phyloP scores from a whole-genome alignment of 2,113 vertebrate species.

The Morone chrysops region DNA sequence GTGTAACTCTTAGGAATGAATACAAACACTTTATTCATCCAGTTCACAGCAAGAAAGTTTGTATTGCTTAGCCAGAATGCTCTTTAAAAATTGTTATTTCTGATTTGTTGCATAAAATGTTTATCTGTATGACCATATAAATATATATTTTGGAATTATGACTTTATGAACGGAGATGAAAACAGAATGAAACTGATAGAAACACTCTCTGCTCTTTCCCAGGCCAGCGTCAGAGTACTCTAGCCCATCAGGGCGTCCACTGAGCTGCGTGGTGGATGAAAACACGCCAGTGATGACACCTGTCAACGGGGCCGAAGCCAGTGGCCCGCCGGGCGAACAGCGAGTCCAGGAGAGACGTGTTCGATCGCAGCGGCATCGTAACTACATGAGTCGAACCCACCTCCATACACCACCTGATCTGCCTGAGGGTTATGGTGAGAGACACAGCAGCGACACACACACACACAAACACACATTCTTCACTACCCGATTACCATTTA shows the following conservation, averaged over 20 bases:
- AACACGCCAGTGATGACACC: constrained; percentile 91
- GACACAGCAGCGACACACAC: neutral
- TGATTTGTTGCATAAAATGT: neutral
- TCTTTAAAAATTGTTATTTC: neutral
- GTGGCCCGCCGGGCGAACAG: constrained; percentile 88
- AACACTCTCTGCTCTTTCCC: neutral
- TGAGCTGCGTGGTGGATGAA: constrained; percentile 96
- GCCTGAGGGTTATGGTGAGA: constrained; percentile 95
- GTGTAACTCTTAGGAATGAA: neutral
- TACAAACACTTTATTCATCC: constrained; percentile 9
- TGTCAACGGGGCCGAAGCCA: constrained; percentile 91
- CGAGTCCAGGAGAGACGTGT: constrained; percentile 91
- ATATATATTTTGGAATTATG: neutral
- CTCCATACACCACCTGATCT: constrained; percentile 95
- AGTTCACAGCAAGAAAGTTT: neutral
- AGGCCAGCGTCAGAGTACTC: constrained; percentile 96
- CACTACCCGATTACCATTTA: neutral
- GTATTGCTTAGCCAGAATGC: neutral
- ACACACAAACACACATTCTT: neutral
- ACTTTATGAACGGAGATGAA: no score
- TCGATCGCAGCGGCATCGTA: constrained; percentile 93
- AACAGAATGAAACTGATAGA: neutral
- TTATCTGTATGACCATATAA: neutral
- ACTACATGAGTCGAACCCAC: constrained; percentile 98
- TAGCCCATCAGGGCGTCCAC: constrained; percentile 91